Base-by-base conservation (phyloP, 2,113 vertebrate species). In the Hoplias malabaricus region DNA sequence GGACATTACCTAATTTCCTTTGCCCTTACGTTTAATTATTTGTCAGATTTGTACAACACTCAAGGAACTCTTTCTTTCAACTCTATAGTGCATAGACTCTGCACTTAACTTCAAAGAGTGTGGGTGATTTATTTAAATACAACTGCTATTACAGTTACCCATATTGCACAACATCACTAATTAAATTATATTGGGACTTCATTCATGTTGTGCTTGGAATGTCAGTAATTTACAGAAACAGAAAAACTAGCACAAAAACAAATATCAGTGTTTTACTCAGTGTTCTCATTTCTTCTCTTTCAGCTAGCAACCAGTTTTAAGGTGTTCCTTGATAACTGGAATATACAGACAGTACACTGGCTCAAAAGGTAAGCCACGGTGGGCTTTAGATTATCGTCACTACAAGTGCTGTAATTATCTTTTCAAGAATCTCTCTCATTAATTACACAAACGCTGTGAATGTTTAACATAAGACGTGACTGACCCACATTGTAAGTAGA, bases 281-380 rank as follows among this genome's bases (percentile, higher is more conserved):
- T 11, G 6, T 42, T 71, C 42, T 80, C 19, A 42, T 89, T 73
- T 56, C 83, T 84, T 65, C n/a, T 59, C 65, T 93, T 90, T 42
- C 92, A 98, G 96, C 92, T 94, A 85, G 95, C 96, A 56, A 98
- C 96, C 76, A 98, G 96, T 88, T 98, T 98, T 91, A 98, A 98
- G 89, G 94, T 97, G 89, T 98, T 97, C 89, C 93, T 98, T 23
- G 96, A 98, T 90, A 98, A 98, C 77, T 98, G 96, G 96, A 98
- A 98, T 89, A 97, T 98, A 79, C 96, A 98, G 89, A 98, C 96
- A 46, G 95, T 94, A 42, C 94, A 95, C 69, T 98, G 96, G 96
- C 95, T 98, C 54, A 98, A 98, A 91, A 95, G 96, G 96, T 97
- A 91, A 83, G 34, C 27, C 19, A 9, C 36, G 16, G 11, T 63